These are phyloP conservation scores for Cossypha niveicapilla DNA, from an alignment of 2,797 vertebrate genomes.

Conservation along the genomic window DNA sequence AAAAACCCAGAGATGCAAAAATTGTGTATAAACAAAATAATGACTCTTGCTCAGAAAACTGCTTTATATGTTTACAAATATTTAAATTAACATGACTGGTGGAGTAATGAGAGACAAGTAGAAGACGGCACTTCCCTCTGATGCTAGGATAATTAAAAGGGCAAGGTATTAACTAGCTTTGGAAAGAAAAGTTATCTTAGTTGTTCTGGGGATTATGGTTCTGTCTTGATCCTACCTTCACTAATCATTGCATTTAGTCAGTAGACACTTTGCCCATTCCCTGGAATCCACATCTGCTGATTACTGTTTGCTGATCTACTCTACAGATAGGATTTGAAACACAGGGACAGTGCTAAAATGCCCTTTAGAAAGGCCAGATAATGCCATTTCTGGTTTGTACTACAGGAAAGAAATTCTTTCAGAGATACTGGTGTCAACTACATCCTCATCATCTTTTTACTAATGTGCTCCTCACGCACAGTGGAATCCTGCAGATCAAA, in stretches of 20 bases:
- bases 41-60: not conserved
- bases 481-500: not conserved
- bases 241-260: slow-evolving; percentile 36
- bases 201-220: not conserved
- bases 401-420: not conserved
- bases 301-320: slow-evolving; percentile 24
- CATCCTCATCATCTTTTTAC: not conserved
- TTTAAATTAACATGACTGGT: slow-evolving; percentile 25
- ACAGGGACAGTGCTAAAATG: slow-evolving; percentile 1
- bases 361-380: slow-evolving; percentile 57
- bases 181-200: not conserved
- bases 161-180: slow-evolving; percentile 49
- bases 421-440: not conserved
- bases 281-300: slow-evolving; percentile 41
- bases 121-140: not conserved
- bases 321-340: slow-evolving; percentile 2
- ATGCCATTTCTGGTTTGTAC: slow-evolving; percentile 4
- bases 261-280: slow-evolving; percentile 47
- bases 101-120: slow-evolving; percentile 24
- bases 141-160: slow-evolving; percentile 47
- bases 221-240: not conserved
- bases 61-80: slow-evolving; percentile 7
- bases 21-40: not conserved
- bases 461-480: not conserved
- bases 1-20: not conserved